Evolutionary conservation across 2,113 vertebrate genomes (phyloP).

Genomic region (Hippocampus abdominalis): DNA sequence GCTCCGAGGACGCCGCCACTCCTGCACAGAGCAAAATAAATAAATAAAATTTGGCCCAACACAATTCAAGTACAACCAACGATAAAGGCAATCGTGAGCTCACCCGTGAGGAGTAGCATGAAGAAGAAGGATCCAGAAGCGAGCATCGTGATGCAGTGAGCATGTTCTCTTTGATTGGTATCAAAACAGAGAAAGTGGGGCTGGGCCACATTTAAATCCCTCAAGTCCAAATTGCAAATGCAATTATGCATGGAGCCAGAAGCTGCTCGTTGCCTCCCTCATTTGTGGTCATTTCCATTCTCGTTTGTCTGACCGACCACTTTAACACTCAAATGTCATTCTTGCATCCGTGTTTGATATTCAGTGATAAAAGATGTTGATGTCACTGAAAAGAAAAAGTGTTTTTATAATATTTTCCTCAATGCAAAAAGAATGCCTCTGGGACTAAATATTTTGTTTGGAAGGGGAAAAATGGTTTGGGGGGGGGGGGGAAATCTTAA

Average conservation of each 20-base stretch:
- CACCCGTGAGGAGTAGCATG: not conserved
- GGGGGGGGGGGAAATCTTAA: too few species aligned
- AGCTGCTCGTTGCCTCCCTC: not conserved
- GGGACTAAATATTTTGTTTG: not conserved
- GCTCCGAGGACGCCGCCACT: conserved; percentile 12
- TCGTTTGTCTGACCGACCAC: not conserved
- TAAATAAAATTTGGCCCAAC: too few species aligned
- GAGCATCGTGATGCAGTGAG: not conserved
- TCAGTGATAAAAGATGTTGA: not conserved
- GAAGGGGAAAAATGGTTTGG: not conserved
- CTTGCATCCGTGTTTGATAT: not conserved
- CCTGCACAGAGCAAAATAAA: conserved; percentile 6
- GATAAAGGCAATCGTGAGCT: too few species aligned
- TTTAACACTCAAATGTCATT: not conserved
- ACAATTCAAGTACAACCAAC: not conserved
- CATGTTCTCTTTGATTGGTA: not conserved
- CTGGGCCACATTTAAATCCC: not conserved
- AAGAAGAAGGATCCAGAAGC: not conserved
- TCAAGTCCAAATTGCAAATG: not conserved
- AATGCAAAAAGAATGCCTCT: not conserved
- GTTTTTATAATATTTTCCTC: not conserved
- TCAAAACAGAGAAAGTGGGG: not conserved
- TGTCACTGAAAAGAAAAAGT: not conserved
- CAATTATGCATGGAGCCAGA: not conserved
- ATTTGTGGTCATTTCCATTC: not conserved